Conservation (phyloP, 2,113 vertebrate genomes). For the Nestor notabilis region DNA sequence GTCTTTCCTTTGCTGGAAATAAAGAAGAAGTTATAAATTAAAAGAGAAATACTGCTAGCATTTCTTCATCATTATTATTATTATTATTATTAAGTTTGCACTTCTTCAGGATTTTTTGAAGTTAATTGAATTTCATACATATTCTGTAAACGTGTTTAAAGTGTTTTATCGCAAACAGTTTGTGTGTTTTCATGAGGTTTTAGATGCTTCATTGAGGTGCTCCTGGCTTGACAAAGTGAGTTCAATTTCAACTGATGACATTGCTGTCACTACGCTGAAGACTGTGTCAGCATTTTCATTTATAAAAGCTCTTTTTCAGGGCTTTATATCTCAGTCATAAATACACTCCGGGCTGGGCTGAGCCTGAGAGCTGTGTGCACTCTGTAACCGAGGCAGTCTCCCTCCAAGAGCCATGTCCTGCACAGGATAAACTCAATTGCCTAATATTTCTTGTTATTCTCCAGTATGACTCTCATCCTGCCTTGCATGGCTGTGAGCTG, state of each 20-base stretch:
- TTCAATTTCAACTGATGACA: background rate
- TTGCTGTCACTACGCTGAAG: background rate
- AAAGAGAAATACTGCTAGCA: background rate
- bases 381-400: background rate
- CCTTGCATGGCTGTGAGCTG: background rate
- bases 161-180: background rate
- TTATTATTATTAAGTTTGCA: background rate
- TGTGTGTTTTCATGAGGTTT: background rate
- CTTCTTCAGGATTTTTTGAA: background rate
- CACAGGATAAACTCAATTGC: background rate
- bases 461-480: fast-evolving
- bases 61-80: background rate
- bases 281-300: conserved; percentile 31
- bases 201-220: background rate
- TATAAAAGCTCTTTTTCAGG: background rate
- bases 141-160: background rate
- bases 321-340: conserved; percentile 11
- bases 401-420: background rate
- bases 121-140: background rate
- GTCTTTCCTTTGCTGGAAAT: background rate
- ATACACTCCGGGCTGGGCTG: background rate
- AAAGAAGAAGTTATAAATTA: background rate
- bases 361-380: background rate
- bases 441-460: background rate
- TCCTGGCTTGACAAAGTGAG: conserved; percentile 17